phyloP scores from a whole-genome alignment of 2,113 vertebrate species.

The Micronycteris hirsuta region DNA sequence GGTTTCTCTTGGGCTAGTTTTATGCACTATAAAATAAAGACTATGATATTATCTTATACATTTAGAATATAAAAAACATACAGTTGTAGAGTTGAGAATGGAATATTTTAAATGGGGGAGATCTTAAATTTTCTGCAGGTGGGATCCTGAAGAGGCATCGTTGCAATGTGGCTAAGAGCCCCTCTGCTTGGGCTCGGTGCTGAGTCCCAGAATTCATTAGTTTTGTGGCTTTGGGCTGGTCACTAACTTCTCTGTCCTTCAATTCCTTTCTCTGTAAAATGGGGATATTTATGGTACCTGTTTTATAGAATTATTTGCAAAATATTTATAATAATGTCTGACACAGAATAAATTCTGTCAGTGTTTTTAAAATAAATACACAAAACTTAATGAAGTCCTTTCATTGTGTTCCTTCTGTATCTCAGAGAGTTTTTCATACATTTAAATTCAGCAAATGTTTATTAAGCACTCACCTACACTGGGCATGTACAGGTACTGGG shows the following conservation, averaged over 20 bases:
- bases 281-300: background rate
- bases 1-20: background rate
- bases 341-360: background rate
- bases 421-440: background rate
- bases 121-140: background rate
- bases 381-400: background rate
- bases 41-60: background rate
- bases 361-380: background rate
- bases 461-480: background rate
- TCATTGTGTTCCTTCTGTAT: background rate
- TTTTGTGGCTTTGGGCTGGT: background rate
- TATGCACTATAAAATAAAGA: background rate
- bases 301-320: background rate
- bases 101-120: background rate
- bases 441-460: constrained; percentile 1
- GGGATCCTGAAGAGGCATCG: background rate
- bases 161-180: background rate
- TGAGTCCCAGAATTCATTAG: background rate
- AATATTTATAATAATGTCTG: background rate
- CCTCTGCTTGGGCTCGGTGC: background rate
- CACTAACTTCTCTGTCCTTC: background rate
- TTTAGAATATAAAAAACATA: background rate
- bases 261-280: background rate
- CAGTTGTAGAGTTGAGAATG: background rate
- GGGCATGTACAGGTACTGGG: background rate